A percentile compares a stretch with the other conserved stretches of the same genome.
Conservation (phyloP, 2,113 vertebrate genomes). For the Glareola pratincola region DNA sequence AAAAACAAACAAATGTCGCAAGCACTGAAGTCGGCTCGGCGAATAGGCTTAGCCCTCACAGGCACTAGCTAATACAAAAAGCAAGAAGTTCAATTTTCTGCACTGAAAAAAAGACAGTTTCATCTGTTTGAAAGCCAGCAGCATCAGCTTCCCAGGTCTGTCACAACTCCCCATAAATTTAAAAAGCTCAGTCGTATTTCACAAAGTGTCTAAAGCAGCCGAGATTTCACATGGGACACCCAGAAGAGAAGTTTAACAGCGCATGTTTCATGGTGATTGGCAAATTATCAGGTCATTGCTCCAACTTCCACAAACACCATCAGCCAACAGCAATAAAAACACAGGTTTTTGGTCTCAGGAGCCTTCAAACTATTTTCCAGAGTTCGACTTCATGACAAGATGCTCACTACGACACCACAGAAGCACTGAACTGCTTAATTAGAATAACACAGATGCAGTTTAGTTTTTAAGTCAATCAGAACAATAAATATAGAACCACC, state of each 20-base stretch:
- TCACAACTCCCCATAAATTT: background rate
- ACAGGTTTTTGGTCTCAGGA: constrained; percentile 59
- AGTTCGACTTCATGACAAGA: constrained; percentile 39
- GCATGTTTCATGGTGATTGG: constrained; percentile 56
- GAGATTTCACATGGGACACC: constrained; percentile 24
- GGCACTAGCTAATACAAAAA: background rate
- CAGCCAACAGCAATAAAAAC: constrained; percentile 67
- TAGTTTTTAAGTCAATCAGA: constrained; percentile 21
- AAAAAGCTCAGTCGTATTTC: background rate
- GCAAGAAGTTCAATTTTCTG: background rate
- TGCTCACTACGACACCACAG: background rate
- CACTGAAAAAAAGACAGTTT: background rate
- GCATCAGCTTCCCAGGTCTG: constrained; percentile 14
- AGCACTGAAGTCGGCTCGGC: constrained; percentile 16
- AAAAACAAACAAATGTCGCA: constrained; percentile 49
- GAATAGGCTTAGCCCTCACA: background rate
- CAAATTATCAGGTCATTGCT: constrained; percentile 68
- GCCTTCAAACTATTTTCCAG: constrained; percentile 62
- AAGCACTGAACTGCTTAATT: constrained; percentile 55
- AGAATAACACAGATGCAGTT: constrained; percentile 17
- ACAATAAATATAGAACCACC: background rate
- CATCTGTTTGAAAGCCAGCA: constrained; percentile 26
- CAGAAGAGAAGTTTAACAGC: background rate
- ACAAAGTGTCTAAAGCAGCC: background rate
- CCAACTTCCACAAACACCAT: constrained; percentile 55